Base-by-base conservation (phyloP, 2,113 vertebrate species). In the Chloroceryle aenea region DNA sequence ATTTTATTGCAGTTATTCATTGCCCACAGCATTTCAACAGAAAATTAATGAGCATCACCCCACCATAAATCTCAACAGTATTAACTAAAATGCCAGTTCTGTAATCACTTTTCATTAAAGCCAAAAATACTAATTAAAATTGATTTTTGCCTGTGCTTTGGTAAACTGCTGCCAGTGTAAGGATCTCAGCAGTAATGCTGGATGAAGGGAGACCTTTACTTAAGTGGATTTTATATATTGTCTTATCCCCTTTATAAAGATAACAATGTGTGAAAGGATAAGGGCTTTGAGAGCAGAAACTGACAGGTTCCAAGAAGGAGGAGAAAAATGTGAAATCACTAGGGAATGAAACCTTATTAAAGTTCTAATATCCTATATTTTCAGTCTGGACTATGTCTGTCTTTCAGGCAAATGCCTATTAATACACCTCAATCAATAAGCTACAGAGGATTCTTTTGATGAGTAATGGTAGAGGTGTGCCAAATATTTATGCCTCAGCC, bases 81-180 rank as follows among this genome's bases (percentile, higher is more conserved):
- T 98, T 98, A 98, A 96, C 97, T 98, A 97, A 98, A 98, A 98
- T 98, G 98, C 98, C 98, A 98, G 98, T 98, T 98, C 97, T 98
- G 97, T 98, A 98, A 98, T 98, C 98, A 97, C 97, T 98, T 98
- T 98, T 97, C 98, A 98, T 98, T 98, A 98, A 98, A 98, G 97
- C 97, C 98, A 98, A 98, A 98, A 98, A 98, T 98, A 98, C 98
- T 98, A 98, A 98, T 98, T 98, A 98, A 98, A 98, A 98, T 98
- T 98, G 98, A 98, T 98, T 98, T 96, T 97, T 97, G 77, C 94
- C 90, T 97, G 43, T 93, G 96, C 97, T 97, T 98, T 97, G 94
- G 97, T 98, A 97, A 98, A 97, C 87, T 96, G 91, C 96, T 98
- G 97, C 97, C 98, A 97, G 89, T 87, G 84, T 96, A 97, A 95